Evolutionary conservation across 1,140 invertebrate species (phyloP).

Genomic region (Caerostris extrusa): DNA sequence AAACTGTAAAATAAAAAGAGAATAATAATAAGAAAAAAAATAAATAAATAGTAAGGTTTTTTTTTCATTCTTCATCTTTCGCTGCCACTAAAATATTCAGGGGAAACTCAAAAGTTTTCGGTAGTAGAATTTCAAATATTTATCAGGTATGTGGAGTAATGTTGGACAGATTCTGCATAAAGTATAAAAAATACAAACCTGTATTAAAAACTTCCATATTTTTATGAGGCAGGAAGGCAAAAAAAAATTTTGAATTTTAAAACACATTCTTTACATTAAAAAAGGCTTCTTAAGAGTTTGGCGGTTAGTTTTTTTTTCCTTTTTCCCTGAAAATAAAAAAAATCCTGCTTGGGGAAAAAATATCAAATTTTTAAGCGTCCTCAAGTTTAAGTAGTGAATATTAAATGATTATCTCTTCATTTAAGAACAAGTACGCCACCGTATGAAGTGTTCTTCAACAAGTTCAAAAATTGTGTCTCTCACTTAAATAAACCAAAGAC

Average conservation of each 20-base stretch:
- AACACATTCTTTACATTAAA: not conserved
- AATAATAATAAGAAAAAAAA: not conserved
- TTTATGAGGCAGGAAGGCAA: not conserved
- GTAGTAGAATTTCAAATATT: conserved; percentile 42
- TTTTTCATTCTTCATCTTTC: not conserved
- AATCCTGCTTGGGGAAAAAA: too few species aligned
- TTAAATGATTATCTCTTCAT: too few species aligned
- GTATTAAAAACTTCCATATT: conserved; percentile 46
- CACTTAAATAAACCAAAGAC: too few species aligned
- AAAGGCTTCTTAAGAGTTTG: conserved; percentile 25
- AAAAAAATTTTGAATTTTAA: not conserved
- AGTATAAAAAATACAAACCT: conserved; percentile 44
- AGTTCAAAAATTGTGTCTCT: too few species aligned
- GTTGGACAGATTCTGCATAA: conserved; percentile 38
- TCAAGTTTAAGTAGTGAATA: too few species aligned
- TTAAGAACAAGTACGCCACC: too few species aligned
- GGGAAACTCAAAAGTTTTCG: not conserved
- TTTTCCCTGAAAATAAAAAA: too few species aligned
- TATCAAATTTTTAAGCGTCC: too few species aligned
- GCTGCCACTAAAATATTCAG: conserved; percentile 24
- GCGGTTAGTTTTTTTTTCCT: too few species aligned
- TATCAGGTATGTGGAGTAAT: conserved; percentile 24
- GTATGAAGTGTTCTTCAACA: too few species aligned
- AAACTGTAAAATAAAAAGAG: conserved; percentile 30
- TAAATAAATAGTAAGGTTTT: not conserved